Evolutionary conservation across 2,113 vertebrate genomes (phyloP).

Genomic region (Columbina picui): DNA sequence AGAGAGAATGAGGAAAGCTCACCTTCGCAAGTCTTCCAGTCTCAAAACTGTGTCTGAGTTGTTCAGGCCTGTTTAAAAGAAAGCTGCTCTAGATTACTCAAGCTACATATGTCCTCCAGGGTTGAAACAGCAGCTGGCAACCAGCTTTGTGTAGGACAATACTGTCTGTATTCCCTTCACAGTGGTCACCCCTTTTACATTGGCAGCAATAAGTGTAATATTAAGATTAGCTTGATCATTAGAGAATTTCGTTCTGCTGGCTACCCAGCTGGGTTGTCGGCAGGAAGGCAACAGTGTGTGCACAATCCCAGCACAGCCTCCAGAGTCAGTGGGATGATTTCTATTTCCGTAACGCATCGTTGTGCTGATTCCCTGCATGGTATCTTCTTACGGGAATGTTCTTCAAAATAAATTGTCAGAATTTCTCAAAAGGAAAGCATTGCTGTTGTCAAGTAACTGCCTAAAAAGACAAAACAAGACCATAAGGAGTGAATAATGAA

Average conservation of each 20-base stretch:
- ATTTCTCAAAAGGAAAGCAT: constrained; percentile 42
- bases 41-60: background rate
- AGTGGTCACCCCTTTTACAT: background rate
- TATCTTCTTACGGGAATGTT: background rate
- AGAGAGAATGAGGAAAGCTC: background rate
- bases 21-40: background rate
- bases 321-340: background rate
- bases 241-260: background rate
- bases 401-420: constrained; percentile 26
- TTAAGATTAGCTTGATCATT: background rate
- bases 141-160: background rate
- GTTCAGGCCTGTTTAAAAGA: background rate
- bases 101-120: background rate
- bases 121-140: background rate
- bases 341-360: background rate
- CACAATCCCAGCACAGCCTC: background rate
- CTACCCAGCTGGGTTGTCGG: background rate
- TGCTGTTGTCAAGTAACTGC: constrained; percentile 27
- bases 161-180: background rate
- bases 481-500: constrained; percentile 50
- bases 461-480: constrained; percentile 40
- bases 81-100: background rate
- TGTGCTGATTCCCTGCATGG: background rate
- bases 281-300: background rate
- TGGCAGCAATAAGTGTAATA: background rate